These are phyloP conservation scores for Ormia ochracea DNA, from an alignment of 2,888 invertebrate species.

Conservation along the genomic window DNA sequence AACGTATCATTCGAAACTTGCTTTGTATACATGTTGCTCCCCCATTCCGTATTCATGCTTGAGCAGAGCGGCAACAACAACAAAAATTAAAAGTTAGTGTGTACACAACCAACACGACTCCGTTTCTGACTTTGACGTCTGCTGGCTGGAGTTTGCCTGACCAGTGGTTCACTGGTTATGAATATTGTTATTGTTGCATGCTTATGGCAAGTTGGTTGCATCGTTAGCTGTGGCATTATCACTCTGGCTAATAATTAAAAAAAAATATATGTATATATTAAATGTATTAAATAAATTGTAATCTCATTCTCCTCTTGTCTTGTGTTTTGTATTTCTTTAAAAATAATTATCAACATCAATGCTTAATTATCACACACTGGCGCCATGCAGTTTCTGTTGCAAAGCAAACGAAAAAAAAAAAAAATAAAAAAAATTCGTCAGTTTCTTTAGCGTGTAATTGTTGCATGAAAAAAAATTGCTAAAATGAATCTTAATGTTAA, in stretches of 20 bases:
- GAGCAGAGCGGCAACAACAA: background rate
- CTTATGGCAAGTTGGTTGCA: background rate
- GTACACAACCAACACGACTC: background rate
- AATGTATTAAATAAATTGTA: conserved; percentile 17
- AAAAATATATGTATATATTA: too few relatives aligned
- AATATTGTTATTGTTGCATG: background rate
- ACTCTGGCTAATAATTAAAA: background rate
- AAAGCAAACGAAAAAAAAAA: too few relatives aligned
- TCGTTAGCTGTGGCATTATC: conserved; percentile 10
- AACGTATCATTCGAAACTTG: background rate
- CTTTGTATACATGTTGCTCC: background rate
- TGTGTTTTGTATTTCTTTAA: too few relatives aligned
- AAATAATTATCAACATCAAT: too few relatives aligned
- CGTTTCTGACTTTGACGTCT: background rate
- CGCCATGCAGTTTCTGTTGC: too few relatives aligned
- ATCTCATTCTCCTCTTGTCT: background rate
- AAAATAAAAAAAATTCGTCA: too few relatives aligned
- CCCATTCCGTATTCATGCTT: background rate
- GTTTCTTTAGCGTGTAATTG: too few relatives aligned
- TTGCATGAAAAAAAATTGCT: too few relatives aligned
- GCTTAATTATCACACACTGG: too few relatives aligned
- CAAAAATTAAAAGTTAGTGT: background rate
- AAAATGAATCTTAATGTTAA: too few relatives aligned
- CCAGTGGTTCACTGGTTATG: conserved; percentile 3
- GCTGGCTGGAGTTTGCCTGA: background rate